These are phyloP conservation scores for Ahaetulla prasina DNA, from an alignment of 2,113 vertebrate genomes.

Conservation along the genomic window DNA sequence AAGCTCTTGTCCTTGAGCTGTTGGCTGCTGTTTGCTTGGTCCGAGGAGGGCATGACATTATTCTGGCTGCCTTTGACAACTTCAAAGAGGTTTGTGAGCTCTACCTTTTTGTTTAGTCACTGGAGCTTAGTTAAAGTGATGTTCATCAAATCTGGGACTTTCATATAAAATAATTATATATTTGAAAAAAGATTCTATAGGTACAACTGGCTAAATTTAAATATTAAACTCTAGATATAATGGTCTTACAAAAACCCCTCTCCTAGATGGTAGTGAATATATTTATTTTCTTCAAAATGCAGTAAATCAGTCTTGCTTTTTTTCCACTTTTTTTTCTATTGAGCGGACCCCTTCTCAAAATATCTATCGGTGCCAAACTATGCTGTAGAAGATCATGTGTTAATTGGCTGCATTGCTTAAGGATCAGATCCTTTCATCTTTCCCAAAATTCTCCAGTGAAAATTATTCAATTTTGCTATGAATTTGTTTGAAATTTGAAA, in stretches of 20 bases:
- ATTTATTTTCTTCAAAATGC: not conserved
- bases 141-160: not conserved
- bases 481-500: not conserved
- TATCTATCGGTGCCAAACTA: not conserved
- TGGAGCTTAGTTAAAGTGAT: not conserved
- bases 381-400: not conserved
- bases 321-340: not conserved
- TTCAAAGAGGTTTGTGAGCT: slow-evolving; percentile 83
- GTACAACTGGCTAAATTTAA: not conserved
- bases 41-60: slow-evolving; percentile 92
- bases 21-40: slow-evolving; percentile 92
- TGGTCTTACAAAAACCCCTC: not conserved
- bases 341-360: not conserved
- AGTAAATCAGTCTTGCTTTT: not conserved
- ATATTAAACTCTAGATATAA: not conserved
- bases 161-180: not conserved
- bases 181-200: not conserved
- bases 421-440: not conserved
- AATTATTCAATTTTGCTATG: not conserved
- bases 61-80: slow-evolving; percentile 86
- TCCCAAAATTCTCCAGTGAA: not conserved
- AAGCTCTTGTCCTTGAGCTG: slow-evolving; percentile 91
- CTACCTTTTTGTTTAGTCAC: not conserved
- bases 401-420: not conserved
- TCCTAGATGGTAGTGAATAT: not conserved